A percentile compares a stretch with the other conserved stretches of the same genome.
Conservation (phyloP, 2,888 invertebrate genomes). For the Sussaba pulchella region DNA sequence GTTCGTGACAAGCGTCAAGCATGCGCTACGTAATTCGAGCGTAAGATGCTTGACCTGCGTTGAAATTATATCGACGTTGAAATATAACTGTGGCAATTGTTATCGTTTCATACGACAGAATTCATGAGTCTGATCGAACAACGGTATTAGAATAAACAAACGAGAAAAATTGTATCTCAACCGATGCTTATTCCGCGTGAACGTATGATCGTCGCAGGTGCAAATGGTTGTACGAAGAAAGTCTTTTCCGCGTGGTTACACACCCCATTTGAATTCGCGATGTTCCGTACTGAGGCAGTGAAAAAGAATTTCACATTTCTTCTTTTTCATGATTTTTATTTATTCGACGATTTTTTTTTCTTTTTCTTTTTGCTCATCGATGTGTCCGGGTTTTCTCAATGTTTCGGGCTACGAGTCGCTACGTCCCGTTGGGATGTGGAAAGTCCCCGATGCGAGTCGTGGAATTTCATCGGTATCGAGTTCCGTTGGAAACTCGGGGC, state of each 20-base stretch:
- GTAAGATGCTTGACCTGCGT: neutral
- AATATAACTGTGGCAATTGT: neutral
- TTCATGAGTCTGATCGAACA: neutral
- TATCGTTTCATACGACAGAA: neutral
- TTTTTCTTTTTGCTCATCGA: slow-evolving; percentile 56
- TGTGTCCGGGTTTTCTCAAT: slow-evolving; percentile 60
- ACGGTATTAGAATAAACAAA: neutral
- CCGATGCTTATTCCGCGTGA: neutral
- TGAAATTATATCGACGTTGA: neutral
- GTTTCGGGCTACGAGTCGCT: slow-evolving; percentile 48
- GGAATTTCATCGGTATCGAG: slow-evolving; percentile 64
- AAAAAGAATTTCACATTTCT: too few species aligned
- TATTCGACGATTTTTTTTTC: slow-evolving; percentile 20
- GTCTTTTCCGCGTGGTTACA: slow-evolving; percentile 45
- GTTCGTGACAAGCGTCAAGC: neutral
- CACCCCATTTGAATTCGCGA: slow-evolving; percentile 56
- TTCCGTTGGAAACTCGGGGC: slow-evolving; percentile 60
- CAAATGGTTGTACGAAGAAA: slow-evolving; percentile 38
- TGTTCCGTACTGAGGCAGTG: slow-evolving; percentile 44
- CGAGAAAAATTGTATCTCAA: neutral
- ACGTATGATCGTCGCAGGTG: slow-evolving; percentile 36
- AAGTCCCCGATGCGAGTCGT: slow-evolving; percentile 56
- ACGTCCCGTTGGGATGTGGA: slow-evolving; percentile 10
- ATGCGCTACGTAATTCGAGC: neutral
- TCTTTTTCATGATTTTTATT: slow-evolving; percentile 1